Evolutionary conservation across 1,140 invertebrate species (phyloP).

Genomic region (Pseudachorutes palmiensis): DNA sequence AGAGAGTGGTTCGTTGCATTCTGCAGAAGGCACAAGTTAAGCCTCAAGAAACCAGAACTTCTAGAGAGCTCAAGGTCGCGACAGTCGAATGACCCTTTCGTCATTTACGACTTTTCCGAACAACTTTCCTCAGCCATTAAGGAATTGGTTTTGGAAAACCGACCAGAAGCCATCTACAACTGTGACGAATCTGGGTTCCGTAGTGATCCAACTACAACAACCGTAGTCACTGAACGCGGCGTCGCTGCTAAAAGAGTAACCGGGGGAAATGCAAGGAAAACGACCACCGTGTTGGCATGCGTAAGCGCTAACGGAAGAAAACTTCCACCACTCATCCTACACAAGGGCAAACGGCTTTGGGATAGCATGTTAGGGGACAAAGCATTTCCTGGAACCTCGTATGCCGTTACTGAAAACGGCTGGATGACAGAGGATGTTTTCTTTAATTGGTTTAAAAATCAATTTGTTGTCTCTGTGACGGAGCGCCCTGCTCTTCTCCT

Average conservation of each 20-base stretch:
- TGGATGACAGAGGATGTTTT: slow-evolving; percentile 41
- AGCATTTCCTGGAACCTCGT: slow-evolving; percentile 39
- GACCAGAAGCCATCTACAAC: slow-evolving; percentile 40
- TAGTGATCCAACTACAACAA: slow-evolving; percentile 39
- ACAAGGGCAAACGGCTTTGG: slow-evolving; percentile 39
- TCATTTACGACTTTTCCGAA: slow-evolving; percentile 40
- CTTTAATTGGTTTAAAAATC: slow-evolving; percentile 38
- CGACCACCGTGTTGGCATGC: slow-evolving; percentile 39
- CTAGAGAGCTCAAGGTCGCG: slow-evolving; percentile 18
- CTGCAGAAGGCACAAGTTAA: slow-evolving; percentile 39
- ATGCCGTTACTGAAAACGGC: slow-evolving; percentile 40
- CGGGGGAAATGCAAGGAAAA: slow-evolving; percentile 38
- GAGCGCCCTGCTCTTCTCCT: slow-evolving; percentile 39
- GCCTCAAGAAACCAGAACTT: slow-evolving; percentile 41
- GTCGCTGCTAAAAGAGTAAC: slow-evolving; percentile 36
- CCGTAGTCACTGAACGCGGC: slow-evolving; percentile 40
- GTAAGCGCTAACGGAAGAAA: slow-evolving; percentile 38
- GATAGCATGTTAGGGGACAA: slow-evolving; percentile 20
- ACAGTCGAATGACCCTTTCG: slow-evolving; percentile 37
- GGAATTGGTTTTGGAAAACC: slow-evolving; percentile 32
- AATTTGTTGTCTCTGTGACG: slow-evolving; percentile 34
- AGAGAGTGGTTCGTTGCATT: slow-evolving; percentile 43
- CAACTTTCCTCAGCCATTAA: slow-evolving; percentile 35
- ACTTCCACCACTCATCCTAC: slow-evolving; percentile 41
- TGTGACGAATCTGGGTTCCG: slow-evolving; percentile 41